Conservation (phyloP, 2,797 vertebrate genomes). For the Harpagifer antarcticus region DNA sequence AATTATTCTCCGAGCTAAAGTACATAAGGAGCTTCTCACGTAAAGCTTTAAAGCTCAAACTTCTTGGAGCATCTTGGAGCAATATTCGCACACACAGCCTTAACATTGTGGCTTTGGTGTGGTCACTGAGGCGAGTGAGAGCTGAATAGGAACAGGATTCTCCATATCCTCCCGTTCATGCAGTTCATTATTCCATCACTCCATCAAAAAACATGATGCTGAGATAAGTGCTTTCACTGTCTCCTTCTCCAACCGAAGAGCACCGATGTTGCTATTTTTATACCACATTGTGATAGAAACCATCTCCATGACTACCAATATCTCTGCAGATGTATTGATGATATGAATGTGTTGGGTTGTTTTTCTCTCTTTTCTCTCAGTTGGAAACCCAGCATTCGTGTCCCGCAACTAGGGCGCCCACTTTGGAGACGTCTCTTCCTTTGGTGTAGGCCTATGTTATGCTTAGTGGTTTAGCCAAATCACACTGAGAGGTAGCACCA, state of each 20-base stretch:
- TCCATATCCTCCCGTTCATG: constrained; percentile 34
- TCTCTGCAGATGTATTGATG: constrained; percentile 63
- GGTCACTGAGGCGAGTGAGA: constrained; percentile 55
- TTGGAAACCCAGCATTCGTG: background rate
- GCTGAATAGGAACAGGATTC: constrained; percentile 57
- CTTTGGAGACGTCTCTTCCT: constrained; percentile 9
- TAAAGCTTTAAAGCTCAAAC: constrained; percentile 44
- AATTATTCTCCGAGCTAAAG: constrained; percentile 24
- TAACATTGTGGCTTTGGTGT: constrained; percentile 59
- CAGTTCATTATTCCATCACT: constrained; percentile 63
- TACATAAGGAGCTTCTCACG: constrained; percentile 50
- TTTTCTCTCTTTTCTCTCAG: constrained; percentile 16
- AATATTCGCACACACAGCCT: constrained; percentile 31
- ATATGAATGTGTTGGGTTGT: constrained; percentile 25
- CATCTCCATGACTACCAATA: constrained; percentile 68
- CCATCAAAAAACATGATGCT: constrained; percentile 32
- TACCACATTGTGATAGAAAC: constrained; percentile 56
- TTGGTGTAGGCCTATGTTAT: constrained; percentile 2
- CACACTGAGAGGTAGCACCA: constrained; percentile 15
- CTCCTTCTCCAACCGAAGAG: constrained; percentile 23
- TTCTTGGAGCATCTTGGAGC: constrained; percentile 29
- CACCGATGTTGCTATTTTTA: constrained; percentile 51
- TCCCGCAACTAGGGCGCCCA: background rate
- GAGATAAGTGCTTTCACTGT: constrained; percentile 27
- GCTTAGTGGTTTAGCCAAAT: constrained; percentile 28